phyloP scores from a whole-genome alignment of 2,888 invertebrate species.

The Keiferia lycopersicella region DNA sequence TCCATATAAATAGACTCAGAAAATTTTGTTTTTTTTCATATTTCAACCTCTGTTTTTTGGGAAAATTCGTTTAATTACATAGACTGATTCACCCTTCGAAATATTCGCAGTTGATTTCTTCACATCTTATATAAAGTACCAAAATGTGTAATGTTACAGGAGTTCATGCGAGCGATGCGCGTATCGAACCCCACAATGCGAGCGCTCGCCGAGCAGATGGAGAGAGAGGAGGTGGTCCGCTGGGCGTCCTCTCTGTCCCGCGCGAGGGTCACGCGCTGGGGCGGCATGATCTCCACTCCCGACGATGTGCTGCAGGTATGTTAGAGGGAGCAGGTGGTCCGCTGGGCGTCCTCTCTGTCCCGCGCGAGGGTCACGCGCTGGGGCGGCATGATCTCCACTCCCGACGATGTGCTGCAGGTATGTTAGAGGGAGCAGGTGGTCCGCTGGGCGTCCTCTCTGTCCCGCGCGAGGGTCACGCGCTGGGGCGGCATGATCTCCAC shows the following conservation, averaged over 20 bases:
- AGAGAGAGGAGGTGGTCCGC: conserved; percentile 94
- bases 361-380: conserved; percentile 92
- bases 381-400: conserved; percentile 97
- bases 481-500: conserved; percentile 95
- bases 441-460: conserved; percentile 91
- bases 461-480: conserved; percentile 93
- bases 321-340: conserved; percentile 92
- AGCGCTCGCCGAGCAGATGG: conserved; percentile 96
- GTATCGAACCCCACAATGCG: conserved; percentile 95
- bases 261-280: conserved; percentile 97
- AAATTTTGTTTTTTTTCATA: no score
- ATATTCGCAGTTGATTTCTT: no score
- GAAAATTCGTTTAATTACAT: no score
- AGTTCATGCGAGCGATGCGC: conserved; percentile 96
- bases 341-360: conserved; percentile 92
- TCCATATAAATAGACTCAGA: no score
- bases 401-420: conserved; percentile 94
- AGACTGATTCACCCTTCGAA: no score
- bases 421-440: conserved; percentile 91
- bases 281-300: conserved; percentile 99
- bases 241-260: conserved; percentile 92
- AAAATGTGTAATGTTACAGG: no score
- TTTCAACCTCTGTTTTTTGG: no score
- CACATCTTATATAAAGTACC: no score
- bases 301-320: conserved; percentile 92